Conservation (phyloP, 2,888 invertebrate genomes). For the Cerastoderma edule region DNA sequence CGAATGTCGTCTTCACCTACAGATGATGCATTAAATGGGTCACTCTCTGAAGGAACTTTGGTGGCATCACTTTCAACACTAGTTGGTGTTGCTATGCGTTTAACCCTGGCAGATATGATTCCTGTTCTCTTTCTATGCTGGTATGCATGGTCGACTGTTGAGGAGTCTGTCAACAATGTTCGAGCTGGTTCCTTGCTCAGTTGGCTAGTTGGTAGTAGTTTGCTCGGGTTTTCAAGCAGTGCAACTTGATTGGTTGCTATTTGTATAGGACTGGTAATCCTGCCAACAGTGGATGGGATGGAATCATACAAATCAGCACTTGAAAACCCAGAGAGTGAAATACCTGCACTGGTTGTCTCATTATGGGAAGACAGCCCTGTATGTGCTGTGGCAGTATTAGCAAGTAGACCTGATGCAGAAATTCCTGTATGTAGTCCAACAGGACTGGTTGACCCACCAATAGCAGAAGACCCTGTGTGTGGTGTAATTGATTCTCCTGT, state of each 20-base stretch:
- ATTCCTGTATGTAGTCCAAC: background rate
- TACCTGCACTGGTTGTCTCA: too few relatives aligned
- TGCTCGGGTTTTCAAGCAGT: background rate
- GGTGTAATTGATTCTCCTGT: background rate
- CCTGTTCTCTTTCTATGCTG: slow-evolving; percentile 1
- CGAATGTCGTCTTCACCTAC: background rate
- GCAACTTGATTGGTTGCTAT: background rate
- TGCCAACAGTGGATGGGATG: background rate
- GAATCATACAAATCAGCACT: too few relatives aligned
- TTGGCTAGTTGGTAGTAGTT: background rate
- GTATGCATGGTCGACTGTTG: slow-evolving; percentile 3
- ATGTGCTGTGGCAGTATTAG: background rate
- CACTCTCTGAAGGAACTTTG: too few relatives aligned
- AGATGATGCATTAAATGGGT: too few relatives aligned
- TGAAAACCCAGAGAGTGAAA: too few relatives aligned
- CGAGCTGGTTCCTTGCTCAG: too few relatives aligned
- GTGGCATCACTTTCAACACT: slow-evolving; percentile 12
- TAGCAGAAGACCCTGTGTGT: background rate
- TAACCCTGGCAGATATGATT: background rate
- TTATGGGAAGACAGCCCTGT: too few relatives aligned
- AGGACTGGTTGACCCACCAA: background rate
- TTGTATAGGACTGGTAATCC: background rate
- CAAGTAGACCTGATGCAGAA: background rate
- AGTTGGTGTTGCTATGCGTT: background rate
- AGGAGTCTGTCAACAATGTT: background rate